Evolutionary conservation across 2,797 vertebrate genomes (phyloP).

Genomic region (Phoebastria nigripes): DNA sequence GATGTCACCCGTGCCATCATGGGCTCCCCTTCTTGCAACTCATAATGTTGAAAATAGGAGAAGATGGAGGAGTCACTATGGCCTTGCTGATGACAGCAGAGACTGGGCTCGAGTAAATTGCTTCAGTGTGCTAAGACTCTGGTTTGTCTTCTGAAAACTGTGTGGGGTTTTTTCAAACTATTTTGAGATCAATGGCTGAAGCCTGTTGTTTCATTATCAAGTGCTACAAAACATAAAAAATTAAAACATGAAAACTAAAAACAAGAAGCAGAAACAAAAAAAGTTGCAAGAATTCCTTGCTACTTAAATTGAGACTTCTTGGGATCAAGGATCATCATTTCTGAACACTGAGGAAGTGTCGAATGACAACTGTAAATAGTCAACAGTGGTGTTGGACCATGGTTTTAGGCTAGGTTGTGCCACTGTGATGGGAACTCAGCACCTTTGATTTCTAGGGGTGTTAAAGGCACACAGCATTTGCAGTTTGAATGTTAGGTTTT

Average conservation of each 20-base stretch:
- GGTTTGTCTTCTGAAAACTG: neutral
- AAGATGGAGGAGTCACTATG: neutral
- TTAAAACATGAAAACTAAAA: neutral
- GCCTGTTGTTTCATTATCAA: neutral
- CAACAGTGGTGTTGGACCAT: neutral
- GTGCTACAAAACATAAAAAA: neutral
- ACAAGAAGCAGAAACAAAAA: neutral
- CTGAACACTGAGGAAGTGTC: neutral
- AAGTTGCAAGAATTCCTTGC: neutral
- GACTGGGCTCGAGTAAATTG: neutral
- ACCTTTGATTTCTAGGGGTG: neutral
- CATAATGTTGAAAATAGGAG: neutral
- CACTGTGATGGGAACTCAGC: neutral
- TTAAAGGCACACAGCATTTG: neutral
- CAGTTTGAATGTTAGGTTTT: neutral
- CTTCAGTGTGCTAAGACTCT: neutral
- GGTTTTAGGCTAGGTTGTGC: neutral
- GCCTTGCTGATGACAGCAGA: neutral
- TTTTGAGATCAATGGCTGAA: neutral
- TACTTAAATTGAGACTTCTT: neutral
- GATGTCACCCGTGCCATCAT: neutral
- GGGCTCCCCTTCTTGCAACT: neutral
- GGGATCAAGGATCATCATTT: neutral
- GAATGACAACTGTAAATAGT: neutral
- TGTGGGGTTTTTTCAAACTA: accelerated